Percentiles rank a stretch among this genome's conserved stretches.
Evolutionary conservation across 2,797 vertebrate species (phyloP).

Genomic region (Poecilia gillii): DNA sequence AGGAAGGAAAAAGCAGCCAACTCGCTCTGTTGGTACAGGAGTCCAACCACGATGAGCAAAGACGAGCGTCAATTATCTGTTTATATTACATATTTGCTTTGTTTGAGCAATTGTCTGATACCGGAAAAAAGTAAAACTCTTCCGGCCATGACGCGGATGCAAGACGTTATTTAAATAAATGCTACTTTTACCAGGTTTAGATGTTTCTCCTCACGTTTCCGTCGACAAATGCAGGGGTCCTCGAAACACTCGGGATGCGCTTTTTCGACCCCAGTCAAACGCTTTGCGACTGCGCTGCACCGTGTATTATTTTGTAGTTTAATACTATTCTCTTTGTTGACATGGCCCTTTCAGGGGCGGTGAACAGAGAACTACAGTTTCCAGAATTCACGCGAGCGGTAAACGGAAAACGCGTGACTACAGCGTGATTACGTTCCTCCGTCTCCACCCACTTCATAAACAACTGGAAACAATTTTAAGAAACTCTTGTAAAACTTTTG

Average conservation of each 20-base stretch:
- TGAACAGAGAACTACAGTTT: slow-evolving; percentile 64
- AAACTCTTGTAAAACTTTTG: background rate
- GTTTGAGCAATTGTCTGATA: background rate
- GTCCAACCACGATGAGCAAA: background rate
- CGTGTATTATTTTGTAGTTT: slow-evolving; percentile 68
- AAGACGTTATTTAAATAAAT: background rate
- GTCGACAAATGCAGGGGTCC: slow-evolving; percentile 42
- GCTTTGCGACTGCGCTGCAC: slow-evolving; percentile 43
- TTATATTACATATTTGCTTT: background rate
- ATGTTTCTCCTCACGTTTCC: slow-evolving; percentile 39
- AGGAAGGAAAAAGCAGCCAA: slow-evolving; percentile 19
- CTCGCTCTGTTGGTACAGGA: background rate
- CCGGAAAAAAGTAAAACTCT: fast-evolving
- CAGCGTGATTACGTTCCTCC: background rate
- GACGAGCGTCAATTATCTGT: background rate
- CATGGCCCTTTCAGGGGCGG: fast-evolving
- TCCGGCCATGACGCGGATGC: too few species aligned
- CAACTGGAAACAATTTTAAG: background rate
- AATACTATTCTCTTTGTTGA: fast-evolving
- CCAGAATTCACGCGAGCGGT: slow-evolving; percentile 30
- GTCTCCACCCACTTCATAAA: background rate
- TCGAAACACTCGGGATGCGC: slow-evolving; percentile 45
- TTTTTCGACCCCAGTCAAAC: background rate
- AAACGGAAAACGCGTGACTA: slow-evolving; percentile 63
- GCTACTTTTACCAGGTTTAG: slow-evolving; percentile 29